Conservation (phyloP, 2,888 invertebrate genomes). For the Cotesia congregata region DNA sequence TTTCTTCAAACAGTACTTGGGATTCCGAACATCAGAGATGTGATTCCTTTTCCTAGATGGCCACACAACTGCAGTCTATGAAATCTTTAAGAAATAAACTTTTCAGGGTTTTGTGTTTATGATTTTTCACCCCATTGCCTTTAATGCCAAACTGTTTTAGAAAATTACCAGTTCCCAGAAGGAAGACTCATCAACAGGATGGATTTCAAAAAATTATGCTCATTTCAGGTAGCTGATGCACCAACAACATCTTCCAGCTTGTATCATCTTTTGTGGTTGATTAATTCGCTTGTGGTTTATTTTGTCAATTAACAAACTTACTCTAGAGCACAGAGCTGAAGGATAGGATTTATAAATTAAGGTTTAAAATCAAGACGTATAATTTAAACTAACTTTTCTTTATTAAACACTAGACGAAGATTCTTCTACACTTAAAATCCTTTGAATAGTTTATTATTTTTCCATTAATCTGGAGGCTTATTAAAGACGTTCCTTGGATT, state of each 20-base stretch:
- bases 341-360: not conserved
- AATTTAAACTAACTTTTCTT: constrained; percentile 45
- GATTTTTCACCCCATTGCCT: constrained; percentile 44
- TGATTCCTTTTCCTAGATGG: constrained; percentile 95
- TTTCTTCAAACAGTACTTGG: constrained; percentile 86
- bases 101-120: constrained; percentile 57
- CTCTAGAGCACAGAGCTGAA: not conserved
- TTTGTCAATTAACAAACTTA: not conserved
- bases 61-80: constrained; percentile 82
- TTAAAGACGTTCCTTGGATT: constrained; percentile 49
- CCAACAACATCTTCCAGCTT: constrained; percentile 1
- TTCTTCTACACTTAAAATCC: constrained; percentile 52
- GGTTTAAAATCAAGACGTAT: constrained; percentile 9
- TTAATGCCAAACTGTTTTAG: not conserved
- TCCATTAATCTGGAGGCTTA: constrained; percentile 48
- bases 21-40: constrained; percentile 92
- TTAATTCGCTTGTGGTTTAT: not conserved
- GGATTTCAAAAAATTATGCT: constrained; percentile 44
- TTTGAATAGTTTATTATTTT: constrained; percentile 49
- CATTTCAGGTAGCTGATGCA: constrained; percentile 48
- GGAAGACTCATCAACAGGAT: not conserved
- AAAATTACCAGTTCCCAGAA: not conserved
- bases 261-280: not conserved
- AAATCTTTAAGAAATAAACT: constrained; percentile 53
- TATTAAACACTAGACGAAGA: constrained; percentile 56